These are phyloP conservation scores for Cataglyphis altisquamis DNA, from an alignment of 2,888 invertebrate species.

Conservation along the genomic window DNA sequence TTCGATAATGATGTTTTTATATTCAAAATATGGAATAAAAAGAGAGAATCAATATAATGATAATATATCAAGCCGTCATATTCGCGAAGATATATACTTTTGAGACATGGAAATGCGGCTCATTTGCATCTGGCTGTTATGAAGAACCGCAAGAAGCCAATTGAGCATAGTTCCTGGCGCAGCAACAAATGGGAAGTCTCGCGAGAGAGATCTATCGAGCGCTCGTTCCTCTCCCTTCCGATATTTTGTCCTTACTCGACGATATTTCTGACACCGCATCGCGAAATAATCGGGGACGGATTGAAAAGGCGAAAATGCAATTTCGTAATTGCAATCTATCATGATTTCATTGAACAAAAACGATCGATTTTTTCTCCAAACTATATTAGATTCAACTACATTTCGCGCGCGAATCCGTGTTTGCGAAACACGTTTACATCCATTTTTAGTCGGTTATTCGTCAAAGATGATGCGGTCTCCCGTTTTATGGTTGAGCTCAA, in stretches of 20 bases:
- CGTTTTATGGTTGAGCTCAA: not conserved
- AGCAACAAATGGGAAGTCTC: constrained; percentile 25
- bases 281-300: not conserved
- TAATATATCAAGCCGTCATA: constrained; percentile 61
- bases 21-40: constrained; percentile 13
- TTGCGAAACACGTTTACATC: constrained; percentile 3
- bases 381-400: not conserved
- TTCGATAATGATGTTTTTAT: constrained; percentile 25
- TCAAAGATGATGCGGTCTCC: constrained; percentile 7
- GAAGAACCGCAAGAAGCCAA: constrained; percentile 18
- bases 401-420: constrained; percentile 1
- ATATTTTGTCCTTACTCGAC: constrained; percentile 7
- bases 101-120: constrained; percentile 54
- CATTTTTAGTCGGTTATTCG: constrained; percentile 40
- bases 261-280: not conserved
- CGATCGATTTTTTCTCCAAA: constrained; percentile 13
- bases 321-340: not conserved
- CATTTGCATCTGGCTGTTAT: constrained; percentile 59
- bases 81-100: constrained; percentile 41
- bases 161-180: constrained; percentile 7
- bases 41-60: constrained; percentile 17
- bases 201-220: constrained; percentile 8
- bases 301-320: not conserved
- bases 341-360: not conserved
- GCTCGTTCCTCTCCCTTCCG: constrained; percentile 23